A percentile compares a stretch with the other conserved stretches of the same genome.
phyloP scores from a whole-genome alignment of 1,140 invertebrate species.

The Centruroides sculpturatus region DNA sequence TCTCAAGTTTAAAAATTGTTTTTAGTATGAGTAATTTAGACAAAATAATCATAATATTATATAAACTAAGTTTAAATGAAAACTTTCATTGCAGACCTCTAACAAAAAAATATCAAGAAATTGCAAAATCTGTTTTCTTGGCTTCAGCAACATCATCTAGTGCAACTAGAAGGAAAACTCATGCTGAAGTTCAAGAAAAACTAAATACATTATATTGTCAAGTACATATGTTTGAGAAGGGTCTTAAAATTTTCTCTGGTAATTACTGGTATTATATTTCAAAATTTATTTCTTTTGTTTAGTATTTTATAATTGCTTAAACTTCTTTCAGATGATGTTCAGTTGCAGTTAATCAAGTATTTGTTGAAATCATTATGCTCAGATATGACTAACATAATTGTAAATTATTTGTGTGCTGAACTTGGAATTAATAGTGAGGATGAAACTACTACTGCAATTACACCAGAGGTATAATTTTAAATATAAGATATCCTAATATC shows the following conservation, averaged over 20 bases:
- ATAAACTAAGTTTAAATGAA: no score
- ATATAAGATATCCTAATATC: not conserved
- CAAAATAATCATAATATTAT: no score
- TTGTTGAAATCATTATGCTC: conserved; percentile 66
- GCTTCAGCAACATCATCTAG: conserved; percentile 46
- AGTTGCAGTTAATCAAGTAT: conserved; percentile 57
- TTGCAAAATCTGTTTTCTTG: conserved; percentile 49
- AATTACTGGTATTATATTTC: conserved; percentile 1
- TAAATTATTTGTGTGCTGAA: conserved; percentile 33
- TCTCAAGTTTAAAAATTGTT: no score
- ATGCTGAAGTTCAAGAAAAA: conserved; percentile 63
- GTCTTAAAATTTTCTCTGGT: conserved; percentile 49
- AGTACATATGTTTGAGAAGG: conserved; percentile 71
- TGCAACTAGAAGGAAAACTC: conserved; percentile 45
- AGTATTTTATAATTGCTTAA: not conserved
- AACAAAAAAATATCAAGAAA: conserved; percentile 30
- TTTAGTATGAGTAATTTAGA: no score
- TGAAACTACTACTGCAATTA: conserved; percentile 15
- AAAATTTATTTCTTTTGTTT: not conserved
- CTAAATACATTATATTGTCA: conserved; percentile 55
- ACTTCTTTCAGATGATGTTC: conserved; percentile 36
- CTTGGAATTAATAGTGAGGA: conserved; percentile 22
- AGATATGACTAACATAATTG: conserved; percentile 61
- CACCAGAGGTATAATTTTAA: conserved; percentile 28
- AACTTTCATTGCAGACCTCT: conserved; percentile 17